Conservation (phyloP, 2,113 vertebrate species). For the Semicossyphus pulcher region DNA sequence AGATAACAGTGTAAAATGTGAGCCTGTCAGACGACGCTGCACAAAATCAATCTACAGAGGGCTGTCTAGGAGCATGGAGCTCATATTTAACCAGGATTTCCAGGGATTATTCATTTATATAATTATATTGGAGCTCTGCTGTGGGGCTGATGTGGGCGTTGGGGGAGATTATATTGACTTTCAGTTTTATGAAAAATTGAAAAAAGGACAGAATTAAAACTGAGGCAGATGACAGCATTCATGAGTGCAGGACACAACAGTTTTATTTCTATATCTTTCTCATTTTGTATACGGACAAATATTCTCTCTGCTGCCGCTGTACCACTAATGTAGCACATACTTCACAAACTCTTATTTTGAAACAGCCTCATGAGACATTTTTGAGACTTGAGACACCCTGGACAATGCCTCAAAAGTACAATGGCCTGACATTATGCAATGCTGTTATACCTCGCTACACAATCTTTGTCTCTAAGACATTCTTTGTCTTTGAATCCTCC, state of each 20-base stretch:
- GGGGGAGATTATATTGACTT: slow-evolving; percentile 69
- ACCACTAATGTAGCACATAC: neutral
- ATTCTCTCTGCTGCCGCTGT: neutral
- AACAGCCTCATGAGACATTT: neutral
- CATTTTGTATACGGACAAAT: neutral
- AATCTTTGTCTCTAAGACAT: neutral
- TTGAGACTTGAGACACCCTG: neutral
- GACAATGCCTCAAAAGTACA: neutral
- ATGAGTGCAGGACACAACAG: neutral
- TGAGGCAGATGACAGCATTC: neutral
- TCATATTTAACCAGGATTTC: slow-evolving; percentile 75
- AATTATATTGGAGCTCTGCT: slow-evolving; percentile 69
- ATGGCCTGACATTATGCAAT: neutral
- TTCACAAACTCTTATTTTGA: neutral
- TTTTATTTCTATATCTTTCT: neutral
- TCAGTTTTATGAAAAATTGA: slow-evolving; percentile 69
- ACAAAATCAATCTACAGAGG: slow-evolving; percentile 50
- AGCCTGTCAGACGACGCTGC: neutral
- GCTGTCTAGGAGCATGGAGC: slow-evolving; percentile 55
- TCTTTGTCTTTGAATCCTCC: slow-evolving; percentile 33
- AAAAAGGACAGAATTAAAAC: slow-evolving; percentile 37
- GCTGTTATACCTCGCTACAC: neutral
- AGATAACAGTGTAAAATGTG: neutral
- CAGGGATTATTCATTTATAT: slow-evolving; percentile 78
- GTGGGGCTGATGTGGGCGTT: slow-evolving; percentile 40